Evolutionary conservation across 2,888 invertebrate genomes (phyloP).

Genomic region (Acronicta leporina): DNA sequence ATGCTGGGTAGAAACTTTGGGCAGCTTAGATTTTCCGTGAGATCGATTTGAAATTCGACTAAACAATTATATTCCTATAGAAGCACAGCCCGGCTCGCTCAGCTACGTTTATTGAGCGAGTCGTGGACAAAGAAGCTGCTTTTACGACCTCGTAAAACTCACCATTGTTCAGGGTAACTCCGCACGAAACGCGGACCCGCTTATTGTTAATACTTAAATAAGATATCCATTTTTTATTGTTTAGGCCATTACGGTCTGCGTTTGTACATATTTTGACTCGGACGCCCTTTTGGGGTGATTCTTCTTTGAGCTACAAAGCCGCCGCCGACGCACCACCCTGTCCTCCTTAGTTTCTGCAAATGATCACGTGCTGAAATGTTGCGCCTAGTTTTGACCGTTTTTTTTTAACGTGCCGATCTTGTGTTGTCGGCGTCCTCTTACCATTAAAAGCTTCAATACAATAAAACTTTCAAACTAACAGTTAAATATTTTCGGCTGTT

Average conservation of each 20-base stretch:
- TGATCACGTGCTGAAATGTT: conserved; percentile 74
- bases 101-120: conserved; percentile 78
- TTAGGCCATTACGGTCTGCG: conserved; percentile 79
- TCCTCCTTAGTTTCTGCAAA: conserved; percentile 73
- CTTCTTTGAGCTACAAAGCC: conserved; percentile 72
- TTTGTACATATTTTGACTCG: conserved; percentile 88
- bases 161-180: conserved; percentile 79
- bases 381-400: conserved; percentile 42
- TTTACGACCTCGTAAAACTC: conserved; percentile 83
- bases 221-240: conserved; percentile 87
- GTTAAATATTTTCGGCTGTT: conserved; percentile 34
- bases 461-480: conserved; percentile 45
- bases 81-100: conserved; percentile 54
- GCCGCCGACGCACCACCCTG: conserved; percentile 50
- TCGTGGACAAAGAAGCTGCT: conserved; percentile 80
- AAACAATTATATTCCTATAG: conserved; percentile 45
- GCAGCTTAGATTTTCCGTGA: conserved; percentile 48
- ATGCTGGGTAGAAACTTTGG: conserved; percentile 21
- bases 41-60: conserved; percentile 56
- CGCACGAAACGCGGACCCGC: conserved; percentile 78
- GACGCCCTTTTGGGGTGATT: conserved; percentile 65
- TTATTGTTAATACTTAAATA: conserved; percentile 86
- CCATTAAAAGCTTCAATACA: conserved; percentile 29
- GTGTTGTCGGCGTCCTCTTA: conserved; percentile 32
- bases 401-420: conserved; percentile 21